A percentile compares a stretch with the other conserved stretches of the same genome.
phyloP scores from a whole-genome alignment of 2,797 vertebrate genomes.

The Sciurus vulgaris region DNA sequence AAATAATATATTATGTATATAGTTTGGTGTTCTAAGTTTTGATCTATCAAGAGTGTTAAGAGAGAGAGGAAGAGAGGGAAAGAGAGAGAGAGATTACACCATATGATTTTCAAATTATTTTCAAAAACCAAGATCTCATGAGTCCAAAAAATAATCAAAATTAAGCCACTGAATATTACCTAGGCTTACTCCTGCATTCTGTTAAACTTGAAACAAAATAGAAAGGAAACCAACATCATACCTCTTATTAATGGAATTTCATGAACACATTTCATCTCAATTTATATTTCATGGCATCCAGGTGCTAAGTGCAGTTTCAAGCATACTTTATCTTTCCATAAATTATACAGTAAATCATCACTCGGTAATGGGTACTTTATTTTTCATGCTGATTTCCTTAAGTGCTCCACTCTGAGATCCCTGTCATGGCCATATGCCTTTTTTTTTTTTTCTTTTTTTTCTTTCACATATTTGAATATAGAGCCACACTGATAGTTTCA shows the following conservation, averaged over 20 bases:
- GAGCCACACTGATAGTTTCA: background rate
- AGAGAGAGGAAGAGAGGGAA: background rate
- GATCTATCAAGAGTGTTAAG: background rate
- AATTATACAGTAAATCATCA: constrained; percentile 80
- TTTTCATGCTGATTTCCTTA: constrained; percentile 79
- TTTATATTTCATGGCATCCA: constrained; percentile 75
- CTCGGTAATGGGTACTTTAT: constrained; percentile 78
- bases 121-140: background rate
- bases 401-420: constrained; percentile 54
- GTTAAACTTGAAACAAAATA: constrained; percentile 67
- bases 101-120: background rate
- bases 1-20: background rate
- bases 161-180: constrained; percentile 23
- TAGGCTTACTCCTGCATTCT: background rate
- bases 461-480: constrained; percentile 58
- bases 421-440: constrained; percentile 45
- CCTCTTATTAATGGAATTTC: constrained; percentile 72
- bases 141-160: background rate
- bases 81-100: background rate
- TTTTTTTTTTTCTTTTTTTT: constrained; percentile 57
- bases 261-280: constrained; percentile 76
- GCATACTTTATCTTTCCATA: constrained; percentile 63
- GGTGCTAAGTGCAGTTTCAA: constrained; percentile 76
- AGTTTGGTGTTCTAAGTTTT: background rate
- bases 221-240: constrained; percentile 33